Percentiles rank a stretch among this genome's conserved stretches.
phyloP scores from a whole-genome alignment of 2,113 vertebrate genomes.

The Rattus norvegicus region GRCr8 NC_086039.1:111610001-111610500 shows the following conservation, averaged over 20 bases:
- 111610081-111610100: background rate
- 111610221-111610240: background rate
- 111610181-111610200: background rate
- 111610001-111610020: background rate
- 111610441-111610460: conserved; percentile 32
- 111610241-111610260: too few species aligned
- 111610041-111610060: background rate
- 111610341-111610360: background rate
- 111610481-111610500: background rate
- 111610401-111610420: background rate
- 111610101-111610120: background rate
- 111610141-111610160: background rate
- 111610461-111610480: conserved; percentile 6
- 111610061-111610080: background rate
- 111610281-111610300: background rate
- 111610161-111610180: background rate
- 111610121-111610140: background rate
- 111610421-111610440: background rate
- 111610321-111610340: background rate
- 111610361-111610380: background rate
- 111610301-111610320: background rate
- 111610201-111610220: background rate
- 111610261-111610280: background rate
- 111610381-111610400: background rate
- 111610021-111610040: background rate